Conservation (phyloP, 2,113 vertebrate species). For the Strix uralensis region DNA sequence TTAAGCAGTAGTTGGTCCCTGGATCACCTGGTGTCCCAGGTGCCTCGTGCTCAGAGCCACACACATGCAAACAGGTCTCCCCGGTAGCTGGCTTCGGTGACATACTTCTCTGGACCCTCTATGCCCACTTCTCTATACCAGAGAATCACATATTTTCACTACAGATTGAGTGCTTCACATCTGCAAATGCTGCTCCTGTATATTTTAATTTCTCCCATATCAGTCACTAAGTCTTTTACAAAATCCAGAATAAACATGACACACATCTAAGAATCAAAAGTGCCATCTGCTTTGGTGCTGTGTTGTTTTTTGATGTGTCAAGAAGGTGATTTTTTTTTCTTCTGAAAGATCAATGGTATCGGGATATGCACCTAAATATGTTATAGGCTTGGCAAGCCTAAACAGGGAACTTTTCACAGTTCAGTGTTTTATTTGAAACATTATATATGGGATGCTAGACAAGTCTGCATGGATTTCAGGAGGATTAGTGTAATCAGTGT, state of each 20-base stretch:
- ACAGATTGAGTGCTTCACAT: neutral
- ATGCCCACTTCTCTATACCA: neutral
- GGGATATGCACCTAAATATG: neutral
- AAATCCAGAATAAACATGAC: neutral
- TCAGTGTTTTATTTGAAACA: constrained; percentile 21
- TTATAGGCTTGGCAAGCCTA: neutral
- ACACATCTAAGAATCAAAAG: neutral
- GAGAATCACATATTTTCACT: neutral
- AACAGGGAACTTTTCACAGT: constrained; percentile 25
- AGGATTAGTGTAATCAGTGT: constrained; percentile 38
- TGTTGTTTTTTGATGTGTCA: neutral
- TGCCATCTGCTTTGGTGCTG: neutral
- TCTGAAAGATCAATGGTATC: constrained; percentile 12
- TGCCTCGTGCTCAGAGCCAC: neutral
- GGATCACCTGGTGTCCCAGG: rapidly evolving
- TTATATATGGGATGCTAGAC: neutral
- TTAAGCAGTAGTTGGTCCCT: neutral
- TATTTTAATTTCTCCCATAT: neutral
- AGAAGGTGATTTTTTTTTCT: neutral
- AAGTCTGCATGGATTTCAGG: constrained; percentile 2
- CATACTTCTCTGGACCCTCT: neutral
- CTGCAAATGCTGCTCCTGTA: neutral
- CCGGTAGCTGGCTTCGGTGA: rapidly evolving
- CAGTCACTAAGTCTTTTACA: neutral
- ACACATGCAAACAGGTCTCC: neutral